These are phyloP conservation scores for Phalacrocorax brasilianus DNA, from an alignment of 2,113 vertebrate genomes.

Conservation along the genomic window DNA sequence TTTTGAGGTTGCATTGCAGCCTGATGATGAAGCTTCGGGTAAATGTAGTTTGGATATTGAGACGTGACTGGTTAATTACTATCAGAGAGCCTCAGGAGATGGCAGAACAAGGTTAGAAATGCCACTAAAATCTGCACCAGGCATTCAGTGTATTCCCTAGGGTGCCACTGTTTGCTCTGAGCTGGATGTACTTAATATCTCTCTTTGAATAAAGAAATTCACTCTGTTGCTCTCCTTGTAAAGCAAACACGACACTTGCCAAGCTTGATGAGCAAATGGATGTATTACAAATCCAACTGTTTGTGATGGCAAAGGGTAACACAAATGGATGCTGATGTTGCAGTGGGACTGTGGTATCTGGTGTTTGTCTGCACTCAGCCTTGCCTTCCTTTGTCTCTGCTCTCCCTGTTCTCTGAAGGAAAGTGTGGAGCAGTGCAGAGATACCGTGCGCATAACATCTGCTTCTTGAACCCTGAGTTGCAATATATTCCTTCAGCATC, in stretches of 20 bases:
- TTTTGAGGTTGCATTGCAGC: background rate
- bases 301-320: background rate
- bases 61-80: background rate
- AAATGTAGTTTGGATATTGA: background rate
- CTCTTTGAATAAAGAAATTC: background rate
- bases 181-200: background rate
- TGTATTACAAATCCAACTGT: background rate
- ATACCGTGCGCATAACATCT: background rate
- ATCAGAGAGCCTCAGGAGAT: background rate
- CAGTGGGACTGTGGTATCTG: background rate
- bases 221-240: background rate
- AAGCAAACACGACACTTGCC: background rate
- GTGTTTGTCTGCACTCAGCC: background rate
- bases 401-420: background rate
- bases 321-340: background rate
- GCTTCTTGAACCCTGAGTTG: background rate
- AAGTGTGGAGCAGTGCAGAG: background rate
- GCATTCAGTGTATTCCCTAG: background rate
- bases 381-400: background rate
- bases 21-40: background rate
- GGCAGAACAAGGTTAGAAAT: slow-evolving; percentile 13
- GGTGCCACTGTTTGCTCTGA: background rate
- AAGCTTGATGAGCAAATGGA: background rate
- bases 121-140: background rate
- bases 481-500: background rate